These are phyloP conservation scores for Panulirus ornatus DNA, from an alignment of 1,140 invertebrate genomes.

Conservation along the genomic window DNA sequence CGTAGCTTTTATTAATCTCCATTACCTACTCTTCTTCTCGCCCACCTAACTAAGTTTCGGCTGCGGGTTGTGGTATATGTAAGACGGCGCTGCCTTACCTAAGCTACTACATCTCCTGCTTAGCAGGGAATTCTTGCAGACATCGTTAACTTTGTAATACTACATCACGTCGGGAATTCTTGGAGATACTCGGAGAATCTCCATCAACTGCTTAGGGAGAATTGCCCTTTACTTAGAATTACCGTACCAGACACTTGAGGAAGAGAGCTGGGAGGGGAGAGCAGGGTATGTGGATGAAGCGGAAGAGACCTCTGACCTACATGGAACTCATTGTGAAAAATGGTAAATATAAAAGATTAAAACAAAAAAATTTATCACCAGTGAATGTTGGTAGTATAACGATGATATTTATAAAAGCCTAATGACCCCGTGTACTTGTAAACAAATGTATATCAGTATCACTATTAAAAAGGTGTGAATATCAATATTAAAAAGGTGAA, in stretches of 20 bases:
- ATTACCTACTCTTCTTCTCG: constrained; percentile 67
- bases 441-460: too few species aligned
- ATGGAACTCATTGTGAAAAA: too few species aligned
- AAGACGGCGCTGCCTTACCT: neutral
- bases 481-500: too few species aligned
- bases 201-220: constrained; percentile 55
- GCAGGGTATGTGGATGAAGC: neutral
- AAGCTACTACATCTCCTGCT: neutral
- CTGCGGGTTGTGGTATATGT: constrained; percentile 59
- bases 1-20: constrained; percentile 70
- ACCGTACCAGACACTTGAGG: constrained; percentile 3
- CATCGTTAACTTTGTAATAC: constrained; percentile 38
- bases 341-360: too few species aligned
- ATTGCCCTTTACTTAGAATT: constrained; percentile 43
- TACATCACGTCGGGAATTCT: constrained; percentile 53
- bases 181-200: constrained; percentile 51
- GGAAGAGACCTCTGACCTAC: too few species aligned
- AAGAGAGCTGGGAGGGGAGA: neutral
- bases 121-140: constrained; percentile 43
- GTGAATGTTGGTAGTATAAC: too few species aligned
- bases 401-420: too few species aligned
- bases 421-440: too few species aligned
- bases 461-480: too few species aligned
- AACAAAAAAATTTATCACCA: too few species aligned
- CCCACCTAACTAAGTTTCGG: constrained; percentile 69